phyloP scores from a whole-genome alignment of 1,140 invertebrate species.

The Cyphomyrmex costatus region DNA sequence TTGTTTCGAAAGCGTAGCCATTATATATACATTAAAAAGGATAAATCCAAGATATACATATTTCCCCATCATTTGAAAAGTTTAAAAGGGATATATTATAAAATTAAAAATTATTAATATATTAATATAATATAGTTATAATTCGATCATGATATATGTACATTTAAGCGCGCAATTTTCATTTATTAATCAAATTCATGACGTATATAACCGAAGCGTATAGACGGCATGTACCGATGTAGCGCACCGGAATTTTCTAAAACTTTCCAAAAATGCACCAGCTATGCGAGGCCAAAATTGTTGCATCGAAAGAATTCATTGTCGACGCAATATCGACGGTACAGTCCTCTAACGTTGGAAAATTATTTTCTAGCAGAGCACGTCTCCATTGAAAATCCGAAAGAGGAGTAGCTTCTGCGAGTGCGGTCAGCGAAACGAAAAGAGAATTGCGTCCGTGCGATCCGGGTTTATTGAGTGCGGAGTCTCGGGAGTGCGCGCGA shows the following conservation, averaged over 20 bases:
- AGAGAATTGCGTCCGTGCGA: slow-evolving; percentile 33
- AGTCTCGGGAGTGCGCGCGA: slow-evolving; percentile 21
- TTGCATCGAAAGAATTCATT: slow-evolving; percentile 52
- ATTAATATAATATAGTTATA: neutral
- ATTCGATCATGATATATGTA: neutral
- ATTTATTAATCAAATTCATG: slow-evolving; percentile 60
- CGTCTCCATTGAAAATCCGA: neutral
- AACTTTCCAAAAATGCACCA: slow-evolving; percentile 55
- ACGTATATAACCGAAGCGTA: slow-evolving; percentile 40
- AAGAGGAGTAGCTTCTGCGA: slow-evolving; percentile 11
- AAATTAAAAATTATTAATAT: slow-evolving; percentile 12
- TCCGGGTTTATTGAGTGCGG: slow-evolving; percentile 53
- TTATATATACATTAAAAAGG: neutral
- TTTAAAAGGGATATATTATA: slow-evolving; percentile 38
- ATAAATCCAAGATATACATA: neutral
- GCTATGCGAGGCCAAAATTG: slow-evolving; percentile 48
- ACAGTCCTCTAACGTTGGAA: neutral
- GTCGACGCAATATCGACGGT: slow-evolving; percentile 32
- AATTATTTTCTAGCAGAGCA: slow-evolving; percentile 33
- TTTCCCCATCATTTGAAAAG: neutral
- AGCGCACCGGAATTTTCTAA: slow-evolving; percentile 33
- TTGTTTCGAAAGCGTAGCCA: neutral
- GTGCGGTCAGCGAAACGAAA: slow-evolving; percentile 39
- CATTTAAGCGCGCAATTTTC: slow-evolving; percentile 22
- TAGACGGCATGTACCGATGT: slow-evolving; percentile 1